Evolutionary conservation across 2,113 vertebrate genomes (phyloP).

Genomic region (Vimba vimba): DNA sequence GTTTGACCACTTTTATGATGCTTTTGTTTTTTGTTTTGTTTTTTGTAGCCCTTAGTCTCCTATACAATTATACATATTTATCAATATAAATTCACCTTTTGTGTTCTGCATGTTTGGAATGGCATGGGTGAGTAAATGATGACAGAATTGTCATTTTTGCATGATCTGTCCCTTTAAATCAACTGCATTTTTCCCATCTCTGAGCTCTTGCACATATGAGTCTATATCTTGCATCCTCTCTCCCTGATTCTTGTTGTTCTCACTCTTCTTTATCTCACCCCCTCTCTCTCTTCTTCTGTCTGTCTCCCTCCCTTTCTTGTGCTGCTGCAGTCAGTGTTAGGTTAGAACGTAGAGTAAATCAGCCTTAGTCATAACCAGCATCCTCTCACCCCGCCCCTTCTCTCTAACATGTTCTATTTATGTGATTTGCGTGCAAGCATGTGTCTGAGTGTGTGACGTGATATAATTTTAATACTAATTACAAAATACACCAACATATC

Average conservation of each 20-base stretch:
- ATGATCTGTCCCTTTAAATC: neutral
- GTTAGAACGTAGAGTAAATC: constrained; percentile 49
- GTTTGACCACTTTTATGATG: too few species aligned
- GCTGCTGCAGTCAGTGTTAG: constrained; percentile 37
- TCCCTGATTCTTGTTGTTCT: constrained; percentile 30
- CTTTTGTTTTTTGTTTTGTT: too few species aligned
- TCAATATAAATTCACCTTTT: neutral
- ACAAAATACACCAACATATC: constrained; percentile 29
- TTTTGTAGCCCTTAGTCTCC: too few species aligned
- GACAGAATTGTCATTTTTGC: neutral
- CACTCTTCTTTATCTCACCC: constrained; percentile 28
- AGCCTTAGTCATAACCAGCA: constrained; percentile 43
- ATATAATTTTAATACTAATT: constrained; percentile 29
- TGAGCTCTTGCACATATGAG: neutral
- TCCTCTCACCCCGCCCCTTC: constrained; percentile 26
- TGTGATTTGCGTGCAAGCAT: constrained; percentile 7
- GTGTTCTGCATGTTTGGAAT: neutral
- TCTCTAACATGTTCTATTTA: constrained; percentile 45
- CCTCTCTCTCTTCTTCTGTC: constrained; percentile 31
- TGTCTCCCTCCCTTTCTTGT: constrained; percentile 45
- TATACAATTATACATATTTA: too few species aligned
- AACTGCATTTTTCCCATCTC: neutral
- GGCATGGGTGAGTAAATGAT: neutral
- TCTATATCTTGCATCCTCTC: neutral
- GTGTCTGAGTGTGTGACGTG: constrained; percentile 23